Percentiles rank a stretch among this genome's conserved stretches.
phyloP scores from a whole-genome alignment of 2,797 vertebrate genomes.

The Myiotriccus ornatus region DNA sequence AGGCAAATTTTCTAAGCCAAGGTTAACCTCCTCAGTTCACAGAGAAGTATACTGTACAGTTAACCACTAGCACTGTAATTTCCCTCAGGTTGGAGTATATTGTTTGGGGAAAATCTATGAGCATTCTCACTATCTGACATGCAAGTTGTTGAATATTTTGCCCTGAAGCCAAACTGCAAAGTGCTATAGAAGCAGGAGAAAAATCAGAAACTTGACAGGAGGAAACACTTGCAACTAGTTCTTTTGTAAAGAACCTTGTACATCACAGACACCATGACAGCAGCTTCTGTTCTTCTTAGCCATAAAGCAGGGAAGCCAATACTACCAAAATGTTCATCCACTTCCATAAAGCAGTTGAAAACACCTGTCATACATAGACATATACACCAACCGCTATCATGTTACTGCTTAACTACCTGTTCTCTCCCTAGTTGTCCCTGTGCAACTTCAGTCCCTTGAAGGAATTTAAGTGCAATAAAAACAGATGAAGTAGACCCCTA shows the following conservation, averaged over 20 bases:
- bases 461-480: neutral
- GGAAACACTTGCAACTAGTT: neutral
- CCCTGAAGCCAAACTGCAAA: slow-evolving; percentile 28
- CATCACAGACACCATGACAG: neutral
- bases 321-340: neutral
- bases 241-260: neutral
- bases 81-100: neutral
- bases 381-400: neutral
- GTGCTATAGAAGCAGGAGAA: neutral
- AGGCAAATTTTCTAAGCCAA: neutral
- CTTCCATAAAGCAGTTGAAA: neutral
- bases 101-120: neutral
- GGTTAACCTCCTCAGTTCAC: neutral
- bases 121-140: neutral
- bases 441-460: neutral
- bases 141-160: slow-evolving; percentile 28
- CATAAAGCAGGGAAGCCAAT: neutral
- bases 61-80: neutral
- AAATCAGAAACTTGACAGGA: slow-evolving; percentile 14
- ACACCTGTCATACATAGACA: neutral
- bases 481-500: neutral
- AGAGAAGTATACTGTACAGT: neutral
- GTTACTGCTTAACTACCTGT: neutral
- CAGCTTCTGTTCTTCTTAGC: neutral
- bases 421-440: fast-evolving